Percentiles rank a stretch among this genome's conserved stretches.
Conservation (phyloP, 2,113 vertebrate species). For the Rhombomys opimus region DNA sequence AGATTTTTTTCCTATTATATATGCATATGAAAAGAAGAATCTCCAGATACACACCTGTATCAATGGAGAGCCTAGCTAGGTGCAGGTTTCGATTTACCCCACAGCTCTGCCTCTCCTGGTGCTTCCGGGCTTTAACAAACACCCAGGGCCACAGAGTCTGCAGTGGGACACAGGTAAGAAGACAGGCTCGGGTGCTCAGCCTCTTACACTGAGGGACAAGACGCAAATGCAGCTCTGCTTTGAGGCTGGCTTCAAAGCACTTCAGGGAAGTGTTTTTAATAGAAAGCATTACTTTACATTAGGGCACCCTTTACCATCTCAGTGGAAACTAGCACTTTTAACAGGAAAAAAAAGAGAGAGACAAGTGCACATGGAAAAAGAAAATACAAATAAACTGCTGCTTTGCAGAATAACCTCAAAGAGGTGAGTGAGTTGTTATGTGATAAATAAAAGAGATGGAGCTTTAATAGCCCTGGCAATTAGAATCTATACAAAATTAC, state of each 20-base stretch:
- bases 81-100: not conserved
- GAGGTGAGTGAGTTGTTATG: conserved; percentile 57
- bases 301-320: conserved; percentile 51
- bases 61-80: not conserved
- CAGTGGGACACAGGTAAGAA: not conserved
- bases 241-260: conserved; percentile 27
- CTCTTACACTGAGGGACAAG: not conserved
- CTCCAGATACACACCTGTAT: not conserved
- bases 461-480: conserved; percentile 77
- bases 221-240: not conserved
- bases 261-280: conserved; percentile 3
- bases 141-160: rapidly evolving
- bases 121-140: rapidly evolving
- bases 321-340: conserved; percentile 43
- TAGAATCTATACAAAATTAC: conserved; percentile 69
- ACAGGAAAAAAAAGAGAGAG: not conserved
- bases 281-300: conserved; percentile 34
- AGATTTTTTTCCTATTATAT: not conserved
- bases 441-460: conserved; percentile 58
- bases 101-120: not conserved
- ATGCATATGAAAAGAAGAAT: not conserved
- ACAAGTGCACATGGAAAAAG: not conserved
- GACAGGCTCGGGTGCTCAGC: rapidly evolving
- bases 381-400: conserved; percentile 22
- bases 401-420: conserved; percentile 41